Evolutionary conservation across 2,797 vertebrate genomes (phyloP).

Genomic region (Labeo calbasu): DNA sequence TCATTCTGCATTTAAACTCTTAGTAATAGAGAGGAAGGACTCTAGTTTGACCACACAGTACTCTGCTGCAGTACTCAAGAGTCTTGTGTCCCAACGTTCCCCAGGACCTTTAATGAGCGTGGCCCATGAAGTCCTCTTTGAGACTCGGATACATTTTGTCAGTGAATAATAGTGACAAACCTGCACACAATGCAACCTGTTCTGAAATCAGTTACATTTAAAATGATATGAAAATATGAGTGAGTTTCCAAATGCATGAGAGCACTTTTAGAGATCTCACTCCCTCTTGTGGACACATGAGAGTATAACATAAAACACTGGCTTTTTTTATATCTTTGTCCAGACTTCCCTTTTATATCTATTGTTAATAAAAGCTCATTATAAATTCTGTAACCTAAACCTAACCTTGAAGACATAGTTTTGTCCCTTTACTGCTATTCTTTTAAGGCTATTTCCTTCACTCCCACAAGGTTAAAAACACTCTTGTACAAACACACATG

Average conservation of each 20-base stretch:
- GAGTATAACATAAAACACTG: background rate
- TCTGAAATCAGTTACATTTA: background rate
- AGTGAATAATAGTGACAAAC: background rate
- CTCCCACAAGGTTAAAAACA: background rate
- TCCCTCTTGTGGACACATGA: slow-evolving; percentile 39
- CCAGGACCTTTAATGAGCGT: background rate
- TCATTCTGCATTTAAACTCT: background rate
- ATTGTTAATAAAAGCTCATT: background rate
- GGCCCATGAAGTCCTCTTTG: background rate
- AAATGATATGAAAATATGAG: background rate
- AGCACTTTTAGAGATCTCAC: slow-evolving; percentile 18
- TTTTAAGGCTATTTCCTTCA: background rate
- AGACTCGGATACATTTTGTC: background rate
- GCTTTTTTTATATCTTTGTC: background rate
- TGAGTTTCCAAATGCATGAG: background rate
- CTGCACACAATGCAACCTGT: background rate
- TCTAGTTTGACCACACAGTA: slow-evolving; percentile 6
- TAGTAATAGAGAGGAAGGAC: background rate
- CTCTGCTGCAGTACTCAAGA: background rate
- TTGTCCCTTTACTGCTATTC: background rate
- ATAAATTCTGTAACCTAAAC: background rate
- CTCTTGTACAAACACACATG: background rate
- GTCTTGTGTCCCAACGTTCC: background rate
- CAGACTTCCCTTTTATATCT: background rate
- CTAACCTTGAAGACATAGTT: background rate